Evolutionary conservation across 2,888 invertebrate species (phyloP).

Genomic region (Pheosia tremula): DNA sequence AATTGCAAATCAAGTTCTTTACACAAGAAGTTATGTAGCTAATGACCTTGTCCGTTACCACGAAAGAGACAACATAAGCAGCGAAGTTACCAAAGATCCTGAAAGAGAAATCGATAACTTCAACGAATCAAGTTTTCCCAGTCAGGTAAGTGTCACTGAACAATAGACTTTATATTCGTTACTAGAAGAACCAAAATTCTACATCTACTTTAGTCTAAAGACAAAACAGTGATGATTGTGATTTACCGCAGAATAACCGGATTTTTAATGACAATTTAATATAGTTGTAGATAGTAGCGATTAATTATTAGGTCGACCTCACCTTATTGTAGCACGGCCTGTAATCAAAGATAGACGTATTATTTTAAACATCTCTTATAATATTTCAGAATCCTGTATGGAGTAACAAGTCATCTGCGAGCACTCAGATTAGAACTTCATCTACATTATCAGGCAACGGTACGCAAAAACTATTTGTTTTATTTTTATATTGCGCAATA

Average conservation of each 20-base stretch:
- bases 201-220: constrained; percentile 14
- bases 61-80: constrained; percentile 57
- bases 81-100: constrained; percentile 60
- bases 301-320: constrained; percentile 62
- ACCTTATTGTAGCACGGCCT: constrained; percentile 53
- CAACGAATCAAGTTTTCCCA: constrained; percentile 67
- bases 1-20: constrained; percentile 58
- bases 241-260: constrained; percentile 76
- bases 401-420: constrained; percentile 53
- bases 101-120: constrained; percentile 58
- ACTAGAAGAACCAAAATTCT: constrained; percentile 24
- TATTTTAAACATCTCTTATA: constrained; percentile 22
- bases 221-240: constrained; percentile 37
- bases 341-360: constrained; percentile 51
- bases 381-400: constrained; percentile 67
- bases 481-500: neutral
- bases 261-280: constrained; percentile 77
- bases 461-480: constrained; percentile 39
- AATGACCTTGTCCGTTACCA: constrained; percentile 65
- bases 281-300: constrained; percentile 59
- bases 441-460: constrained; percentile 62
- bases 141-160: constrained; percentile 61
- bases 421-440: constrained; percentile 46
- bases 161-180: constrained; percentile 45
- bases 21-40: constrained; percentile 58